These are phyloP conservation scores for Enteromius mattozi DNA, from an alignment of 2,797 vertebrate species.

Conservation along the genomic window DNA sequence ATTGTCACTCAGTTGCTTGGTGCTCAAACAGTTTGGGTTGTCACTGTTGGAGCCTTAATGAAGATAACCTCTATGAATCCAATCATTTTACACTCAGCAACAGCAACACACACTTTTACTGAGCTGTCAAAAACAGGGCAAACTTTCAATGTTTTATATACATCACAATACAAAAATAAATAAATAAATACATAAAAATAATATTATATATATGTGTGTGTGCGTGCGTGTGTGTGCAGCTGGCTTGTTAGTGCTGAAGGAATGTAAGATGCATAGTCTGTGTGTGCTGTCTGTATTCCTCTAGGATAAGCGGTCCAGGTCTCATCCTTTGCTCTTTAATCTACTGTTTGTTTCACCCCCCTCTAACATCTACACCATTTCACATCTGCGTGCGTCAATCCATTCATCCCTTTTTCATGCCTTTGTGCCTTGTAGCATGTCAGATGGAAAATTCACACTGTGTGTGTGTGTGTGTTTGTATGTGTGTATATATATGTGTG, in stretches of 20 bases:
- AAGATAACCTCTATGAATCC: background rate
- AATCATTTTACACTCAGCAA: background rate
- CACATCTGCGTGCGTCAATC: background rate
- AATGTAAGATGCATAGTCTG: constrained; percentile 16
- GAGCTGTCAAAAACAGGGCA: background rate
- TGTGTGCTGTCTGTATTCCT: constrained; percentile 14
- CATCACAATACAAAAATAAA: too few relatives aligned
- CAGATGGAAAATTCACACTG: background rate
- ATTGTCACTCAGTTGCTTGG: background rate
- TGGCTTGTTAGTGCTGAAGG: constrained; percentile 25
- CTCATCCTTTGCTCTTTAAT: constrained; percentile 41
- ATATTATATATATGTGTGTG: too few relatives aligned
- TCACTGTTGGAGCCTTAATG: constrained; percentile 18
- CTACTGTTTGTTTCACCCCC: constrained; percentile 15
- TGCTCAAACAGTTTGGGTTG: constrained; percentile 7
- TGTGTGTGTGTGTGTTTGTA: background rate
- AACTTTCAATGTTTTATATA: background rate
- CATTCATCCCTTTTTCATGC: background rate
- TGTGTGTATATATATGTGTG: too few relatives aligned
- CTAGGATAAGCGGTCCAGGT: constrained; percentile 30
- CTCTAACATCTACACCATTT: constrained; percentile 16
- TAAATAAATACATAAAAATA: background rate
- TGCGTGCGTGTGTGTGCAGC: constrained; percentile 53
- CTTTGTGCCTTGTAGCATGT: background rate
- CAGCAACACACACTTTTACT: background rate